Conservation (phyloP, 2,888 invertebrate genomes). For the Drosophila stalkeri region DNA sequence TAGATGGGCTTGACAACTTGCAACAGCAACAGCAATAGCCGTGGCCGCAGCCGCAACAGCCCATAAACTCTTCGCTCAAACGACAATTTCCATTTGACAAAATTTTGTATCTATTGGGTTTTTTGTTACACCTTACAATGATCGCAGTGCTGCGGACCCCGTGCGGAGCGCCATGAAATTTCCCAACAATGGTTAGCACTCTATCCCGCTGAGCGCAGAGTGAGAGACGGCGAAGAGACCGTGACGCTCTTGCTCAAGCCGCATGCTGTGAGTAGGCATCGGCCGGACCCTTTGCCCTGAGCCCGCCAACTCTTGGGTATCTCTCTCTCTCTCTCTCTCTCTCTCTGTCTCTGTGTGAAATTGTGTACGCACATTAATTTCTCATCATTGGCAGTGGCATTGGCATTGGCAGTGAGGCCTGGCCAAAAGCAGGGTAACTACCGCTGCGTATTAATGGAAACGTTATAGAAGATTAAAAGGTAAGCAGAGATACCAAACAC, state of each 20-base stretch:
- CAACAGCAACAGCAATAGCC: conserved; percentile 12
- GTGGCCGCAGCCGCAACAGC: conserved; percentile 32
- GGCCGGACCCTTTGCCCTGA: conserved; percentile 12
- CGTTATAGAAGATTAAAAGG: conserved; percentile 75
- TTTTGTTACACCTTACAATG: conserved; percentile 81
- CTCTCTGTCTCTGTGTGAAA: conserved; percentile 67
- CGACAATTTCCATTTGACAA: conserved; percentile 77
- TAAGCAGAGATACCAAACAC: conserved; percentile 27
- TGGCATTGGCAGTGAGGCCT: conserved; percentile 47
- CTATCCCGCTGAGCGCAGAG: conserved; percentile 70
- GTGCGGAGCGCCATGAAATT: conserved; percentile 78
- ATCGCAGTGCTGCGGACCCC: conserved; percentile 51
- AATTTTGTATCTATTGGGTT: conserved; percentile 66
- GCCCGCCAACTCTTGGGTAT: conserved; percentile 25
- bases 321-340: too few species aligned
- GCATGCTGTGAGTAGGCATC: conserved; percentile 55
- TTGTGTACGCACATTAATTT: conserved; percentile 80
- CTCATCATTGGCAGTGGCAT: conserved; percentile 71
- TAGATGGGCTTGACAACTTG: conserved; percentile 13
- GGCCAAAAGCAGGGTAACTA: conserved; percentile 50
- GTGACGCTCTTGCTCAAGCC: conserved; percentile 59
- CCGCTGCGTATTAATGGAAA: conserved; percentile 81
- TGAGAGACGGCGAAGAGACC: conserved; percentile 33
- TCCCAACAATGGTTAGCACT: conserved; percentile 74
- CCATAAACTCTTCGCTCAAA: conserved; percentile 48